A percentile compares a stretch with the other conserved stretches of the same genome.
phyloP scores from a whole-genome alignment of 2,888 invertebrate species.

The Lithophane semibrunnea region DNA sequence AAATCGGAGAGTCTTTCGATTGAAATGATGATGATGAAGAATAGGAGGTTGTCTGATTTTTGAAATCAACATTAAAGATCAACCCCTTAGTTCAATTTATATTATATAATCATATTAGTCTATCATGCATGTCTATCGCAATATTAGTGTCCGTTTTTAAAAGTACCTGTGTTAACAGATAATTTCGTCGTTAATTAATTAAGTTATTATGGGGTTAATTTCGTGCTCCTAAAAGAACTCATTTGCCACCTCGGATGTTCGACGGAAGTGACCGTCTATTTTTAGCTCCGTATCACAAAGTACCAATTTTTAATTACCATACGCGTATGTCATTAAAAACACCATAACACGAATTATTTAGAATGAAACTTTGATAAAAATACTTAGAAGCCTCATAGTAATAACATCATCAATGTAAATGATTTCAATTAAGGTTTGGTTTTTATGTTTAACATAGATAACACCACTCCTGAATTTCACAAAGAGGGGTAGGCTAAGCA shows the following conservation, averaged over 20 bases:
- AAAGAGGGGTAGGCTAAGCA: background rate
- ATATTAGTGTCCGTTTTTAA: background rate
- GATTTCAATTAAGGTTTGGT: background rate
- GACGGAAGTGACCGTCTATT: conserved; percentile 28
- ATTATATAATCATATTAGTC: too few relatives aligned
- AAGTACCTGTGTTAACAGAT: background rate
- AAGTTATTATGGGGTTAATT: background rate
- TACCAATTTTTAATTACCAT: conserved; percentile 17
- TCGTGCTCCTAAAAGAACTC: background rate
- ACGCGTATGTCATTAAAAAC: background rate
- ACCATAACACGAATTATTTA: background rate
- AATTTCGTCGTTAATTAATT: background rate
- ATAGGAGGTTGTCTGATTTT: background rate
- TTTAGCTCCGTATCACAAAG: background rate
- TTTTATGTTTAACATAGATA: background rate
- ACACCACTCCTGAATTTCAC: too few relatives aligned
- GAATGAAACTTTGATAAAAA: background rate
- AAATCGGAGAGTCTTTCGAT: background rate
- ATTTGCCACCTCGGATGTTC: background rate
- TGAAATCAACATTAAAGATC: background rate
- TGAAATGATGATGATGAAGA: too few relatives aligned
- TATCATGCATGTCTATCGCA: background rate
- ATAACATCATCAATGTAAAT: background rate
- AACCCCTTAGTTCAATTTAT: too few relatives aligned
- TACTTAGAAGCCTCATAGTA: background rate